Conservation (phyloP, 2,888 invertebrate species). For the Pyrgus malvae region DNA sequence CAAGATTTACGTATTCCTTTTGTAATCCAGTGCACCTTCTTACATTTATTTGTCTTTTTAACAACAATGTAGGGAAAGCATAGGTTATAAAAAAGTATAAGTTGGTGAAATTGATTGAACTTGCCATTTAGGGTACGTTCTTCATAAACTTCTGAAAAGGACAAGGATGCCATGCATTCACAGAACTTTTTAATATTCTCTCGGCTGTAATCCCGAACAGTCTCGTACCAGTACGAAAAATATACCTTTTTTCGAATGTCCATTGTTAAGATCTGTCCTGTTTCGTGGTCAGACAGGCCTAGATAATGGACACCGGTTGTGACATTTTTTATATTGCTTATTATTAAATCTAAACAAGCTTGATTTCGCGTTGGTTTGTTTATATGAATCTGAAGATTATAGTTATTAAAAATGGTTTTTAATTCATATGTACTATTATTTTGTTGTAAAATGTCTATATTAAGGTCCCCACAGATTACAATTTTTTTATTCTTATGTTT, state of each 20-base stretch:
- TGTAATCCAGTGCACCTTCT: neutral
- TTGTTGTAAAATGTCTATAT: neutral
- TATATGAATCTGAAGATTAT: neutral
- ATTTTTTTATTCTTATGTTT: neutral
- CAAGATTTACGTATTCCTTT: neutral
- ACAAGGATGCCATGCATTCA: neutral
- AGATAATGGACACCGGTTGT: neutral
- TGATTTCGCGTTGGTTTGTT: neutral
- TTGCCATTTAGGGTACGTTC: neutral
- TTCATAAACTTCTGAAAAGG: neutral
- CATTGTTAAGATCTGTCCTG: neutral
- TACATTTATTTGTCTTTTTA: neutral
- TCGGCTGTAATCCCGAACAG: neutral
- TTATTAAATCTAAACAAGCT: neutral
- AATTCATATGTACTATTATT: neutral
- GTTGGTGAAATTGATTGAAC: neutral
- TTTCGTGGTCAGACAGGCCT: neutral
- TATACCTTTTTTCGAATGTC: neutral
- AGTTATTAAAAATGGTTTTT: neutral
- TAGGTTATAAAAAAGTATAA: neutral
- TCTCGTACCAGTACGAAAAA: neutral
- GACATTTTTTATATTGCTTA: neutral
- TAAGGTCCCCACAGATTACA: neutral
- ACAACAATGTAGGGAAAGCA: neutral
- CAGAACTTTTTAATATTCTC: neutral